These are phyloP conservation scores for Lophura nycthemera DNA, from an alignment of 2,113 vertebrate genomes.

Conservation along the genomic window DNA sequence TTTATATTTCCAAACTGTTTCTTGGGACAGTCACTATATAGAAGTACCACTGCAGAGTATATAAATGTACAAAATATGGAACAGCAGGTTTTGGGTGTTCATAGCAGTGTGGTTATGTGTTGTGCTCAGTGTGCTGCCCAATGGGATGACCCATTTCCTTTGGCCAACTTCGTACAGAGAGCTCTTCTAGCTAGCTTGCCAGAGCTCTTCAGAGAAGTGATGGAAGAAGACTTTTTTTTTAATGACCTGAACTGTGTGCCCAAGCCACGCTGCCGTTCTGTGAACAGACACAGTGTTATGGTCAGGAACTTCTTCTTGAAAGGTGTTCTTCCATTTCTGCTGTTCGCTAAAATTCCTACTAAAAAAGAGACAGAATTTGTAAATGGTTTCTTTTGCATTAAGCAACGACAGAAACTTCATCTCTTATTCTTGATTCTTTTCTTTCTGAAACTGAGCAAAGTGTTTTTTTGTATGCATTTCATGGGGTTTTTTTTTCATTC, in stretches of 20 bases:
- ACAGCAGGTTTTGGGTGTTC: background rate
- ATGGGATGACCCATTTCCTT: accelerated
- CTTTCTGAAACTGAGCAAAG: background rate
- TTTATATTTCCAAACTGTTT: background rate
- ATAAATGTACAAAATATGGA: background rate
- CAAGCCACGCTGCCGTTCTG: background rate
- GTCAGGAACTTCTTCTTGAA: background rate
- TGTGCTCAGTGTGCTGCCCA: background rate
- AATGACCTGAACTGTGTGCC: too few species aligned
- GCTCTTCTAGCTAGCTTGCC: background rate
- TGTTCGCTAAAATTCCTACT: background rate
- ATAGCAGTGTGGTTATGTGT: background rate
- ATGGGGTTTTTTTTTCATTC: too few species aligned
- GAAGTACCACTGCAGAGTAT: background rate
- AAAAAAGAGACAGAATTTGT: background rate
- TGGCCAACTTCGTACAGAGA: background rate
- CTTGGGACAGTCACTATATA: accelerated
- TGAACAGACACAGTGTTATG: background rate
- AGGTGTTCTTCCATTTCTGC: background rate
- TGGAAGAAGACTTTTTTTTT: too few species aligned
- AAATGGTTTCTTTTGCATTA: background rate
- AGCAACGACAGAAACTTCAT: too few species aligned
- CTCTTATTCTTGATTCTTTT: background rate
- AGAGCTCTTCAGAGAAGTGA: too few species aligned
- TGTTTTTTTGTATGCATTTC: background rate